Evolutionary conservation across 2,797 vertebrate species (phyloP), one percentile per base, ranked within the genome.

Genomic region (Octomys mimax): DNA sequence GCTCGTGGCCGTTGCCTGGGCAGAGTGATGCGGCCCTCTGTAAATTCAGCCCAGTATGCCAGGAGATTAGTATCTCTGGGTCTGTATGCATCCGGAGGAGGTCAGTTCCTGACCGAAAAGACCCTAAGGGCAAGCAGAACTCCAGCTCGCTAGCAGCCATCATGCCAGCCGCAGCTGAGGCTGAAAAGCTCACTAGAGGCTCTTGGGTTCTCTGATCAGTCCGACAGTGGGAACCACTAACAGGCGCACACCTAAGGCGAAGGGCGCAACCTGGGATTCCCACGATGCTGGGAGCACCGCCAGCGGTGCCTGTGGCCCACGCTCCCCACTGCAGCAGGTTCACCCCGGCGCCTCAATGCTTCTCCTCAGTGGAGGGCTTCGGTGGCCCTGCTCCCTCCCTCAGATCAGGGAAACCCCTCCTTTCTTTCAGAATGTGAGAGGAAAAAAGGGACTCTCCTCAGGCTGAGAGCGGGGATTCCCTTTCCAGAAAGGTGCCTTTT

Each of bases 401-500:
- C 26, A 78, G 39, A 89, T 33, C 79, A 66, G 95, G 89, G 83
- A 96, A 97, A 96, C 85, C 71, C 94, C 87, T 93, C 36, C 19
- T 66, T 36, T 39, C 64, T 57, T 26, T 79, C 52, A 75, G 95
- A 64, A 26, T 0, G 62, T 11, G 42, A 80, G 59, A 4, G 13
- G 12, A 18, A 14, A 3, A 13, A 16, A 14, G 49, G 87, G 94
- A 12, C 33, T 95, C 92, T 87, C 92, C 96, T 18, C 16, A 14
- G 84, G 5, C 78, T 31, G 68, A 71, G 71, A 68, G 88, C 79
- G 11, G 96, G 96, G 75, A 97, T 82, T 96, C 89, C 91, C 87
- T 88, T 54, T 9, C 14, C 59, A 10, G 75, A 54, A 26, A n/a
- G 54, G 5, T 0, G 71, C 33, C 1, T 6, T 42, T 6, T 49